phyloP scores from a whole-genome alignment of 2,797 vertebrate species.

The Lepus townsendii region DNA sequence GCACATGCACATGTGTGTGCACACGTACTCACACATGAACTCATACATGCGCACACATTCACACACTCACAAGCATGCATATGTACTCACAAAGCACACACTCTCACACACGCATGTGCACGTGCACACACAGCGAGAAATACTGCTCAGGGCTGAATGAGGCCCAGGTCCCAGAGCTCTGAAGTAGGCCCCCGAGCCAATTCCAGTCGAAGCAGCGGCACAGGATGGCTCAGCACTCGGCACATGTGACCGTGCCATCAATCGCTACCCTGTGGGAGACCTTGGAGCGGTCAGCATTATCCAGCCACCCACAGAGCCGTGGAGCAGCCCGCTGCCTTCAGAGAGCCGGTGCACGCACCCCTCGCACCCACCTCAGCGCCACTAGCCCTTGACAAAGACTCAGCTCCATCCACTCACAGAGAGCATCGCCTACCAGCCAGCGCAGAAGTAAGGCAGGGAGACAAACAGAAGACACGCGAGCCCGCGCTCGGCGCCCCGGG shows the following conservation, averaged over 20 bases:
- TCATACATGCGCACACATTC: too few relatives aligned
- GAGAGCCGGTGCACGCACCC: not conserved
- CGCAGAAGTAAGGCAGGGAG: not conserved
- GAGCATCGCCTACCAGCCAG: not conserved
- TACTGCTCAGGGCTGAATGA: not conserved
- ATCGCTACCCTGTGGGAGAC: not conserved
- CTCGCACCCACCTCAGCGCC: not conserved
- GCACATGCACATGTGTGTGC: not conserved
- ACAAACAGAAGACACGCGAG: not conserved
- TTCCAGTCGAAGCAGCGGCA: not conserved
- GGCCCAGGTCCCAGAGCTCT: not conserved
- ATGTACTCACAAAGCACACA: not conserved
- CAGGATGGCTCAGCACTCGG: accelerated
- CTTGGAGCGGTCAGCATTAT: not conserved
- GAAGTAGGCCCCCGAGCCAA: not conserved
- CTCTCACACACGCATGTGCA: not conserved
- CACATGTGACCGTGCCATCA: not conserved
- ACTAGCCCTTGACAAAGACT: not conserved
- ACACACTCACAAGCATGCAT: not conserved
- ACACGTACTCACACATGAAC: not conserved
- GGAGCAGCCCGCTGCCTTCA: not conserved
- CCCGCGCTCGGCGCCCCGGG: not conserved
- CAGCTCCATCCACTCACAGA: not conserved
- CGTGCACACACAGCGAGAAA: not conserved
- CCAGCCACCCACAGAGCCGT: not conserved